These are phyloP conservation scores for Enteromius afrohamiltoni DNA, from an alignment of 2,797 vertebrate genomes.

Conservation along the genomic window DNA sequence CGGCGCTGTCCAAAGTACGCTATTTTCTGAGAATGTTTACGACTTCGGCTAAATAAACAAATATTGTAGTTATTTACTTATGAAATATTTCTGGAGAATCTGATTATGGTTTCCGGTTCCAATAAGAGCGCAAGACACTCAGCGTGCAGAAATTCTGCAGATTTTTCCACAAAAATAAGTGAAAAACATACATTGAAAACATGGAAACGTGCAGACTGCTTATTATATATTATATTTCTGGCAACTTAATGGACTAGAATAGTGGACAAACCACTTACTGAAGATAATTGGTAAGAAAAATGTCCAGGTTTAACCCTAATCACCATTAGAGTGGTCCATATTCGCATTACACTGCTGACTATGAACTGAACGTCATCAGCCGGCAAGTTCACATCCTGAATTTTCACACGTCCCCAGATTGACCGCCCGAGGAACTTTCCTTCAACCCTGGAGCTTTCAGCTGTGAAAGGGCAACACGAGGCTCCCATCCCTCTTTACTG, in stretches of 20 bases:
- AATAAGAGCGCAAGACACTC: background rate
- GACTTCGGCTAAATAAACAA: background rate
- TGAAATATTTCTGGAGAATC: background rate
- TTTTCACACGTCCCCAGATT: conserved; percentile 71
- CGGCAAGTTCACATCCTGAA: conserved; percentile 8
- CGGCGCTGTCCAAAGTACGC: background rate
- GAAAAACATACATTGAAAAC: background rate
- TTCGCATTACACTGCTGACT: background rate
- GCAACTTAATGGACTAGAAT: background rate
- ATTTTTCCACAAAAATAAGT: background rate
- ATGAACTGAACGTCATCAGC: background rate
- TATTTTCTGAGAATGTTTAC: background rate
- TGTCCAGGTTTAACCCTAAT: background rate
- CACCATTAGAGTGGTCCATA: background rate
- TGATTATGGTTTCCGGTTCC: background rate
- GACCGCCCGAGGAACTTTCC: conserved; percentile 74
- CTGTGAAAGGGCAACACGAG: conserved; percentile 72
- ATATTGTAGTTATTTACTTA: background rate
- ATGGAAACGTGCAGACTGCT: too few species aligned
- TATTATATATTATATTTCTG: background rate
- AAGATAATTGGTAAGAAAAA: background rate
- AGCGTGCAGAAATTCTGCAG: background rate
- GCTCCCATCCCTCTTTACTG: conserved; percentile 71
- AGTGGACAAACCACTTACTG: background rate
- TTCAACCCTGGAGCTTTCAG: conserved; percentile 76